These are phyloP conservation scores for Diaperis boleti DNA, from an alignment of 2,888 invertebrate species.

Conservation along the genomic window DNA sequence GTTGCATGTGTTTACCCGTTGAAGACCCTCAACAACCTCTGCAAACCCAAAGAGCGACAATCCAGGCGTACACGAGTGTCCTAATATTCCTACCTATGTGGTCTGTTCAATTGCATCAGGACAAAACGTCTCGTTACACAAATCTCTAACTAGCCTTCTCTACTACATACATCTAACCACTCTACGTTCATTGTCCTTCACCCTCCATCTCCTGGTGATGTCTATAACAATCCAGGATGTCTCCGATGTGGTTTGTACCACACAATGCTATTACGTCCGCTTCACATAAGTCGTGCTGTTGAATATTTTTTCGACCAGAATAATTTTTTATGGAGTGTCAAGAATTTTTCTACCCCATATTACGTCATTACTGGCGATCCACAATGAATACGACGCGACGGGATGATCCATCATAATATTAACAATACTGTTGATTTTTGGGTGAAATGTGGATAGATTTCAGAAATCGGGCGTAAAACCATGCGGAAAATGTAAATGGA, in stretches of 20 bases:
- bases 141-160: conserved; percentile 54
- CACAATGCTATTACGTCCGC: conserved; percentile 30
- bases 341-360: conserved; percentile 20
- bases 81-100: conserved; percentile 64
- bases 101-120: conserved; percentile 54
- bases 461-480: conserved; percentile 52
- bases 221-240: conserved; percentile 44
- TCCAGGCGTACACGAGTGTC: conserved; percentile 58
- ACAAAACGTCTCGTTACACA: conserved; percentile 51
- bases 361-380: conserved; percentile 11
- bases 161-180: conserved; percentile 21
- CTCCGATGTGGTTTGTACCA: conserved; percentile 43
- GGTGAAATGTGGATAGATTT: conserved; percentile 43
- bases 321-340: conserved; percentile 40
- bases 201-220: conserved; percentile 40
- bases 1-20: conserved; percentile 41
- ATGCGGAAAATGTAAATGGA: conserved; percentile 51
- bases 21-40: conserved; percentile 12
- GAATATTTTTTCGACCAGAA: conserved; percentile 38
- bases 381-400: conserved; percentile 2
- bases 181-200: conserved; percentile 41
- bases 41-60: conserved; percentile 44
- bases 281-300: conserved; percentile 21
- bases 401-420: conserved; percentile 34
- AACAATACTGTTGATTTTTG: conserved; percentile 40